Base-by-base conservation (phyloP, 2,888 invertebrate species). In the Druceiella hillmani region DNA sequence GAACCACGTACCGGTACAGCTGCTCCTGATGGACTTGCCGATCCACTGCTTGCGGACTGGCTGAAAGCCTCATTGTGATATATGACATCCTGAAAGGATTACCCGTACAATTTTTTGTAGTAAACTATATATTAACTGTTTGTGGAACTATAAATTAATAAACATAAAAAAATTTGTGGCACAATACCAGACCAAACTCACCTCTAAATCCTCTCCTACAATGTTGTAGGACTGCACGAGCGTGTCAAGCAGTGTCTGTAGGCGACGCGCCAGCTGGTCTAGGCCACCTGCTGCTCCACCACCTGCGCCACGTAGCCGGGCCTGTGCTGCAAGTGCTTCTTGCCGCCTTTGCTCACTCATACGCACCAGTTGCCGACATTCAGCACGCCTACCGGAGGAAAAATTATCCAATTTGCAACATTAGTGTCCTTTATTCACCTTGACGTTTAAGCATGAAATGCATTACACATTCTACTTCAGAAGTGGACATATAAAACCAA, bases 11-110 rank as follows among this genome's bases (percentile, higher is more conserved):
- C 14, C 4, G 20, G 3, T 15, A 13, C 12, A 5, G 10, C 10
- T 7, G 10, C 6, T 9, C 9, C 43, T 58, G 60, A 14, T 59
- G 56, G 17, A 11, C 28, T 26, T 13, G 4, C 2, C 15, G 10
- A 17, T 0, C 62, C 64, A 3, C 58, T 61, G 41, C 58, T 59
- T 1, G 52, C 26, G 29, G 26, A 36, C 29, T 27, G 39, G 53
- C 82, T 81, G 58, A 79, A 84, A 0, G 79, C 81, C 58, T 87
- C 87, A 52, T 86, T 87, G 55, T 87, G 85, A 59, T 79, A 87
- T 50, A 87, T 81, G 40, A 80, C 79, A 54, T 87, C 82, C 81
- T 82, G 50, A 44, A 58, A 58, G 48, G 44, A 40, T 34, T 16
- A 9, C 10, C 9, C 4, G n/a, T n/a, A n/a, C n/a, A n/a, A n/a